A percentile compares a stretch with the other conserved stretches of the same genome.
phyloP scores from a whole-genome alignment of 2,888 invertebrate genomes.

The Oeneis ivallda region DNA sequence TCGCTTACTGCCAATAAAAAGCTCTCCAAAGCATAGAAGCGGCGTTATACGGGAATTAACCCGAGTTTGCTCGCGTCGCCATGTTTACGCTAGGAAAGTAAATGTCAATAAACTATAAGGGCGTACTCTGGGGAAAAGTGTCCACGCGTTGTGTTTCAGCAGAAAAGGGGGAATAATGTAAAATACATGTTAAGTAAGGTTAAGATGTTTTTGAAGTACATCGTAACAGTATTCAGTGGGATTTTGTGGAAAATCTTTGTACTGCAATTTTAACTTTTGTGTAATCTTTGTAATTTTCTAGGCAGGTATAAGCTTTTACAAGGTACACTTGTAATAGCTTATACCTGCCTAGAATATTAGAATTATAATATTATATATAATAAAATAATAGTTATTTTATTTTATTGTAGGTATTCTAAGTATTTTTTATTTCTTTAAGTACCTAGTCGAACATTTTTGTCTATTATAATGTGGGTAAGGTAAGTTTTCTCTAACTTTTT shows the following conservation, averaged over 20 bases:
- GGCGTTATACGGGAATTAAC: slow-evolving; percentile 51
- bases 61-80: slow-evolving; percentile 60
- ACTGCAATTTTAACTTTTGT: background rate
- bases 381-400: too few species aligned
- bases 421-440: too few species aligned
- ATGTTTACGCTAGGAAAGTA: slow-evolving; percentile 76
- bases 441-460: too few species aligned
- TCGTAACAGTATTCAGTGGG: slow-evolving; percentile 14
- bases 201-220: slow-evolving; percentile 30
- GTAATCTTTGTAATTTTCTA: too few species aligned
- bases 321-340: too few species aligned
- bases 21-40: slow-evolving; percentile 33
- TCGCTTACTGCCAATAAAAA: slow-evolving; percentile 38
- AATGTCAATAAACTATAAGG: slow-evolving; percentile 79
- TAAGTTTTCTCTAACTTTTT: too few species aligned
- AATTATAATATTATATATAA: too few species aligned
- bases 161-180: slow-evolving; percentile 49
- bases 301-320: too few species aligned
- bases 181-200: slow-evolving; percentile 47
- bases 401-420: too few species aligned
- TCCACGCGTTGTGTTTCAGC: slow-evolving; percentile 61
- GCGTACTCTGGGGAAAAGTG: slow-evolving; percentile 63
- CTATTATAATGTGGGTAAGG: too few species aligned
- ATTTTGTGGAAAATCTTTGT: slow-evolving; percentile 7
- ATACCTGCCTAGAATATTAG: too few species aligned